phyloP scores from a whole-genome alignment of 2,888 invertebrate genomes.

The Eristalinus sepulchralis region DNA sequence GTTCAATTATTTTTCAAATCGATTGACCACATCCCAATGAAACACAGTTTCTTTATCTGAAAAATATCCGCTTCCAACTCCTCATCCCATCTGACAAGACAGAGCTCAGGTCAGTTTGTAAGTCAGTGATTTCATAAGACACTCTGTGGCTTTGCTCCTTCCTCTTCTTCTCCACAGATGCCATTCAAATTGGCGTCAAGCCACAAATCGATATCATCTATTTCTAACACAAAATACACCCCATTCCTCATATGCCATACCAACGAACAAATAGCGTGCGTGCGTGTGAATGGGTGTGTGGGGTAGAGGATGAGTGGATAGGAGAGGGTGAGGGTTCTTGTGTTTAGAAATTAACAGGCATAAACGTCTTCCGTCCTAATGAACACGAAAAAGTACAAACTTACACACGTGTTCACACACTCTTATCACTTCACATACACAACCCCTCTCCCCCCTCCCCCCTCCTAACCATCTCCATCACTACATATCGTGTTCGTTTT shows the following conservation, averaged over 20 bases:
- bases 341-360: constrained; percentile 15
- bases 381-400: constrained; percentile 30
- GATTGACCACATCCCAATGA: too few species aligned
- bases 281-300: neutral
- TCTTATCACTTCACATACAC: constrained; percentile 6
- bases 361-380: constrained; percentile 37
- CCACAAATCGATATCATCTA: neutral
- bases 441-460: neutral
- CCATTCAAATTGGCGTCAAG: neutral
- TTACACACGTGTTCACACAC: constrained; percentile 22
- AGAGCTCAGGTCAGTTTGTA: neutral
- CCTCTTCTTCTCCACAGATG: neutral
- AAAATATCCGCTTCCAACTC: too few species aligned
- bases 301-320: too few species aligned
- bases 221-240: neutral
- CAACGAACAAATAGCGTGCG: neutral
- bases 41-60: too few species aligned
- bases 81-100: neutral
- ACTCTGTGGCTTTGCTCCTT: neutral
- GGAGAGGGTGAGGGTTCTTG: neutral
- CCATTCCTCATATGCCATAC: neutral
- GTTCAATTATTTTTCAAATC: too few species aligned
- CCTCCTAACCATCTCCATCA: too few species aligned
- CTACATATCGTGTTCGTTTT: neutral
- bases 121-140: neutral